Evolutionary conservation across 2,113 vertebrate genomes (phyloP), one percentile per base, ranked within the genome.

Genomic region (Clinocottus analis): DNA sequence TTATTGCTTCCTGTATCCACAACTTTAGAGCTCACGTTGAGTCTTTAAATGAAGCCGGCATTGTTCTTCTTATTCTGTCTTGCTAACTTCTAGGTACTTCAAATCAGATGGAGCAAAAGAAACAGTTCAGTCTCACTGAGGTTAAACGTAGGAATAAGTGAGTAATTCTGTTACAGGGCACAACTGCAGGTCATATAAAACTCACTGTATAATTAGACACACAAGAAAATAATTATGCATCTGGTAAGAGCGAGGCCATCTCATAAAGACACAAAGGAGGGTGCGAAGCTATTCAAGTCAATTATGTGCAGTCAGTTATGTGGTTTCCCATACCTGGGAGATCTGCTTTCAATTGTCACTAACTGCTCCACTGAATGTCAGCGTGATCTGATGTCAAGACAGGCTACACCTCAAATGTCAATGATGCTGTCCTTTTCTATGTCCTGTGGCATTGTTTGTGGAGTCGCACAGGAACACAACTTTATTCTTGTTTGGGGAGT

Each of bases 191-290:
- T 86, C 91, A 79, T 84, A 89, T 88, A 88, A 94, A 95, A 89
- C 88, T 74, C 76, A 85, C 85, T 72, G 80, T 85, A 61, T 93
- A 95, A 94, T 94, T 93, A 94, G 86, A 92, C 89, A 71, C 93
- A 94, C 89, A 82, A 91, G 92, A 93, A 93, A 93, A 94, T 90
- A 93, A 94, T 91, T 88, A 92, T 71, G 90, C 89, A 90, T 93
- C 92, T 94, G 91, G 91, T 88, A 65, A 78, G 83, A 88, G 86
- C 55, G 33, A 59, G 77, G 84, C 87, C 80, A 58, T 92, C 89
- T 90, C 92, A 91, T 85, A 88, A 89, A 90, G 78, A 79, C 83
- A 75, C 77, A 80, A 80, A 83, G 81, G 79, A 90, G 89, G 84
- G 89, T 61, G 91, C 80, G 49, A 91, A 80, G 90, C 85, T 90